phyloP scores from a whole-genome alignment of 2,797 vertebrate genomes.

The Brotula barbata region DNA sequence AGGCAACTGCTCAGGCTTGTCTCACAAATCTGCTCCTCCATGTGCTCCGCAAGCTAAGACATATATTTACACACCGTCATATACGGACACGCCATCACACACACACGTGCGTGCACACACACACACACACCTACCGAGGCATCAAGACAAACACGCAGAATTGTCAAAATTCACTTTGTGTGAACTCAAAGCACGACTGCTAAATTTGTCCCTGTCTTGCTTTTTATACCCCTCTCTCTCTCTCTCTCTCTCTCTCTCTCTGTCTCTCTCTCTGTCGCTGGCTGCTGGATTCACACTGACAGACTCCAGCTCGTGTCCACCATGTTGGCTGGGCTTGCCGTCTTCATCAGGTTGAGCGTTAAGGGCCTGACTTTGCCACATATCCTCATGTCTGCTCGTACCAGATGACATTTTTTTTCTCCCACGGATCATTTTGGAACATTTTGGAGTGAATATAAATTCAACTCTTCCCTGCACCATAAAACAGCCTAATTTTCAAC shows the following conservation, averaged over 20 bases:
- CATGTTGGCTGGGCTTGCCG: slow-evolving; percentile 56
- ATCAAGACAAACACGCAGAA: slow-evolving; percentile 23
- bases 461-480: too few relatives aligned
- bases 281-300: slow-evolving; percentile 55
- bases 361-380: slow-evolving; percentile 45
- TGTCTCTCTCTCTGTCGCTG: slow-evolving; percentile 45
- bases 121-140: slow-evolving; percentile 22
- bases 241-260: too few relatives aligned
- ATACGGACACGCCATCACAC: too few relatives aligned
- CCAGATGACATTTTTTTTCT: slow-evolving; percentile 31
- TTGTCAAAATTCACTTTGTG: slow-evolving; percentile 47
- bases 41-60: slow-evolving; percentile 69
- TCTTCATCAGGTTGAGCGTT: slow-evolving; percentile 53
- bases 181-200: slow-evolving; percentile 40
- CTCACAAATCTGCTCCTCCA: slow-evolving; percentile 76
- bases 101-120: too few relatives aligned
- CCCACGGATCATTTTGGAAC: slow-evolving; percentile 35
- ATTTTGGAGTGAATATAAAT: slow-evolving; percentile 33
- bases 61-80: slow-evolving; percentile 66
- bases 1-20: slow-evolving; percentile 75
- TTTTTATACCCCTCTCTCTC: slow-evolving; percentile 59
- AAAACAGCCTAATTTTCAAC: too few relatives aligned
- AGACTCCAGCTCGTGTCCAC: slow-evolving; percentile 65
- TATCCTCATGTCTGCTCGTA: slow-evolving; percentile 26
- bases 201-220: slow-evolving; percentile 57